Evolutionary conservation across 2,888 invertebrate species (phyloP).

Genomic region (Alcis repandata): DNA sequence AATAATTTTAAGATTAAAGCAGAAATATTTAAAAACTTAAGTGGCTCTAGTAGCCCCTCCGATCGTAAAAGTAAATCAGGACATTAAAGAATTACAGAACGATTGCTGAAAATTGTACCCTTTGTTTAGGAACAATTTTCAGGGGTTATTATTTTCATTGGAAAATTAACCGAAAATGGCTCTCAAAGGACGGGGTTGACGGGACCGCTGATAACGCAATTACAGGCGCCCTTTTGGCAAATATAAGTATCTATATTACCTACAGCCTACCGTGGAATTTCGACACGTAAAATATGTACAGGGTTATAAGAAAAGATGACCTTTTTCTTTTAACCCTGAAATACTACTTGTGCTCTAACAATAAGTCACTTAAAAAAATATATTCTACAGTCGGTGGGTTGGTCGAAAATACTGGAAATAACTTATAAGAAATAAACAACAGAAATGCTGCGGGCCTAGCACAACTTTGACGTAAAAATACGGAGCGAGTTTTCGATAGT

Average conservation of each 20-base stretch:
- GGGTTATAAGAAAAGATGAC: no score
- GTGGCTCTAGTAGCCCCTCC: not conserved
- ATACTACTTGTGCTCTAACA: no score
- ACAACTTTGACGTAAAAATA: no score
- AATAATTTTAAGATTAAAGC: not conserved
- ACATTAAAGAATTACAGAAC: conserved; percentile 31
- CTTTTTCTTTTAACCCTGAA: no score
- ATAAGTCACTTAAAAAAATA: no score
- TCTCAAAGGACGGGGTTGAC: conserved; percentile 14
- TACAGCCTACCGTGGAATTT: not conserved
- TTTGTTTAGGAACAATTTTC: conserved; percentile 31
- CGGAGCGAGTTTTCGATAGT: no score
- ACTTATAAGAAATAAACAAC: no score
- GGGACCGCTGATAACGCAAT: conserved; percentile 32
- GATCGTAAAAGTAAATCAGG: conserved; percentile 27
- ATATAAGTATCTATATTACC: conserved; percentile 2
- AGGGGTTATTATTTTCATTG: conserved; percentile 35
- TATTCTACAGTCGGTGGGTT: no score
- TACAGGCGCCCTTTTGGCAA: conserved; percentile 20
- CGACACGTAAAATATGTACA: no score
- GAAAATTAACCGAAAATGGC: conserved; percentile 32
- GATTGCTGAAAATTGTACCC: conserved; percentile 28
- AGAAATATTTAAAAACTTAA: conserved; percentile 1
- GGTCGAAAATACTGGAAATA: no score
- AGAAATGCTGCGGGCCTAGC: no score